A percentile compares a stretch with the other conserved stretches of the same genome.
These are phyloP conservation scores for Aviceda subcristata DNA, from an alignment of 2,113 vertebrate genomes.

Conservation along the genomic window DNA sequence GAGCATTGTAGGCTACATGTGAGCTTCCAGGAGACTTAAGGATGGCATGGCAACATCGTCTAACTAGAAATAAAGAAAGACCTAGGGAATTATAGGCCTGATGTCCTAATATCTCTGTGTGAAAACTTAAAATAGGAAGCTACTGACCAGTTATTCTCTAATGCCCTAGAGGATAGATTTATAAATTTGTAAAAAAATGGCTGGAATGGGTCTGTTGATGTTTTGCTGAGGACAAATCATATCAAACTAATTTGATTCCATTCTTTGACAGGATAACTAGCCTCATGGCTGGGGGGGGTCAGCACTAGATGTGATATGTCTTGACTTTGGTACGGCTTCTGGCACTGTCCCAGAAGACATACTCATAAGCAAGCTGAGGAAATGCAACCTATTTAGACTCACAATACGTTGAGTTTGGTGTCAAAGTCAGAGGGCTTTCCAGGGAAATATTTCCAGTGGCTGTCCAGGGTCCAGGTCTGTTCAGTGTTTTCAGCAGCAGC, in stretches of 20 bases:
- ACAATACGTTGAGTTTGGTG: background rate
- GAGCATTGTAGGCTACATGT: background rate
- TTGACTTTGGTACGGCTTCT: conserved; percentile 39
- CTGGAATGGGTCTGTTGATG: background rate
- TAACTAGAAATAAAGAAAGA: background rate
- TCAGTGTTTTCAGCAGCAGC: background rate
- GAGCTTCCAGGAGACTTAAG: background rate
- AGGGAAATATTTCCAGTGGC: background rate
- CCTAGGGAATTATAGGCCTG: background rate
- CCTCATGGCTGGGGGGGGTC: background rate
- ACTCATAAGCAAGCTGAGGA: background rate
- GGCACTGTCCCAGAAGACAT: conserved; percentile 15
- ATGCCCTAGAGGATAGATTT: background rate
- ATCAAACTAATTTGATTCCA: conserved; percentile 1
- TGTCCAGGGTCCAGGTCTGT: background rate
- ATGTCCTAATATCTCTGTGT: background rate
- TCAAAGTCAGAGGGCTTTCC: background rate
- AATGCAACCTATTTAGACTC: background rate
- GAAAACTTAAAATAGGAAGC: background rate
- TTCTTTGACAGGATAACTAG: conserved; percentile 12
- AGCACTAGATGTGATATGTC: conserved; percentile 8
- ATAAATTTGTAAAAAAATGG: background rate
- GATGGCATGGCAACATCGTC: background rate
- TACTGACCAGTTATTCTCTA: background rate
- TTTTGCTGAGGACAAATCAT: background rate